Base-by-base conservation (phyloP, 2,888 invertebrate species). In the Tineola bisselliella region DNA sequence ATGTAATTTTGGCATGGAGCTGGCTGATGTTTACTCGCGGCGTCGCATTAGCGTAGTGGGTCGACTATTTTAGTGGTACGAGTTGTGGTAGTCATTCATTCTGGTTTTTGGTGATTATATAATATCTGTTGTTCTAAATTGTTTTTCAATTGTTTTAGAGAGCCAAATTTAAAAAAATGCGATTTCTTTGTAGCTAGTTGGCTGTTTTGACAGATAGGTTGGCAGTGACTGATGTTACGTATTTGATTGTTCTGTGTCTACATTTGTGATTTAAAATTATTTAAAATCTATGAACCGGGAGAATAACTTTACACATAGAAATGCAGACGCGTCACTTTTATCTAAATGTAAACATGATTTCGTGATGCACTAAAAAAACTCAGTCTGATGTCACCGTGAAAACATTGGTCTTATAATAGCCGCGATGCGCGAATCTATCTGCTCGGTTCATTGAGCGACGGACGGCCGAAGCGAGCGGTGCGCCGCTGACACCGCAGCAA, bases 381-480 rank as follows among this genome's bases (percentile, higher is more conserved):
- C 71, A 68, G 70, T 77, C 76, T 87, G 87, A 87, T 87, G 86
- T 87, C 87, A 87, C 76, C 77, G 75, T 71, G 77, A 82, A 81
- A 81, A 83, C 80, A 80, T 77, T 74, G 76, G 75, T 48, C 48
- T 48, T 48, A 48, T 48, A 48, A 48, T 48, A 48, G 48, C 2
- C n/a, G 48, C 48, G 48, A 48, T 74, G 73, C 71, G 77, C 75
- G 78, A 76, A 76, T 76, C 76, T 76, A 75, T 75, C 71, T 73
- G 70, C 70, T 70, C 73, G 78, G 77, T 82, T 79, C 87, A 86
- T 86, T 84, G 86, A 86, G 81, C 84, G 86, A 83, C 84, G 81
- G 76, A 77, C 80, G 78, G 72, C 84, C 86, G 74, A 77, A 69
- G 81, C 82, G 84, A 84, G 87, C 78, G 79, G 83, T 76, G 75